Conservation (phyloP, 2,888 invertebrate species). For the Aleiodes alternator region DNA sequence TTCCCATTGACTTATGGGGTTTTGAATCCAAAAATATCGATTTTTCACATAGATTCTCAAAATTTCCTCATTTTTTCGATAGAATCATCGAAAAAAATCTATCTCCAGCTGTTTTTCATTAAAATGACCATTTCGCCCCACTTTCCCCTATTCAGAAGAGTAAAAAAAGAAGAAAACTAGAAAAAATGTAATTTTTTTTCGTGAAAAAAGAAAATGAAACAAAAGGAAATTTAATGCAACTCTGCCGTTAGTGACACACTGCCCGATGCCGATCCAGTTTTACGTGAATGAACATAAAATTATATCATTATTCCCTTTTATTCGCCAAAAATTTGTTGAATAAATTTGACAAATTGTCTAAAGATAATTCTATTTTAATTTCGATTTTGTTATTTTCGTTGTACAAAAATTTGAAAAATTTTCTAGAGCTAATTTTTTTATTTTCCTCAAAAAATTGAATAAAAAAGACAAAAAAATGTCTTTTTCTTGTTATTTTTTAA, state of each 20-base stretch:
- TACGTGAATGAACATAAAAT: constrained; percentile 59
- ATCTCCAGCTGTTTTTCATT: too few relatives aligned
- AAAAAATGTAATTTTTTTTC: background rate
- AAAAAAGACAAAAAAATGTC: background rate
- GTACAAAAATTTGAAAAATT: background rate
- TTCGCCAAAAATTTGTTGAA: constrained; percentile 44
- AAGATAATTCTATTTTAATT: too few relatives aligned
- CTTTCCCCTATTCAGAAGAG: background rate
- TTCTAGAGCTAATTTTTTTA: too few relatives aligned
- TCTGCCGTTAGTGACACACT: constrained; percentile 73
- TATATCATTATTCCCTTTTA: constrained; percentile 39
- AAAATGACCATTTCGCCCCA: too few relatives aligned
- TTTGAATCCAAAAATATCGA: too few relatives aligned
- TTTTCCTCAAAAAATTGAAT: background rate
- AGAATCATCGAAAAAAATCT: too few relatives aligned
- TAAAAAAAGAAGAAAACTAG: background rate
- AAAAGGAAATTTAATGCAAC: constrained; percentile 58
- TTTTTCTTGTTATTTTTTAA: too few relatives aligned
- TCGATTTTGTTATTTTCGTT: constrained; percentile 27
- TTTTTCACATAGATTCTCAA: too few relatives aligned
- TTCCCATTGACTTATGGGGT: too few relatives aligned
- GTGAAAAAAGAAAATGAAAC: background rate
- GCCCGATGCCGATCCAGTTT: constrained; percentile 72
- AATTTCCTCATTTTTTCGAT: too few relatives aligned
- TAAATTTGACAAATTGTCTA: background rate